Evolutionary conservation across 1,140 invertebrate genomes (phyloP), one percentile per base, ranked within the genome.

Genomic region (Magallana gigas): DNA sequence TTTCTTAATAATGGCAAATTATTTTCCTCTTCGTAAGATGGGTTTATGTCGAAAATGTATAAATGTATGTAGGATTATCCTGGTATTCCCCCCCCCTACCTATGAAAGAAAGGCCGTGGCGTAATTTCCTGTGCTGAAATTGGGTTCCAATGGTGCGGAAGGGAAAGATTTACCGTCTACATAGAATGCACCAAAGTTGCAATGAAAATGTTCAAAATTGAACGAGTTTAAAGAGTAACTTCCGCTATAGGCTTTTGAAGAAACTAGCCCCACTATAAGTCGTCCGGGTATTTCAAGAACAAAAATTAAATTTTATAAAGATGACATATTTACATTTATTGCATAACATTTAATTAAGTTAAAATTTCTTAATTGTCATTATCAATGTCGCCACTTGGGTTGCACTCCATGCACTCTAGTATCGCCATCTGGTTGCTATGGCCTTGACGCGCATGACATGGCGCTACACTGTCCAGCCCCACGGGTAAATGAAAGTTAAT

Each of bases 131-230:
- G 57, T 23, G 57, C 16, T 60, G 18, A 60, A 83, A 83, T 83
- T 83, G 16, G 57, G 82, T 23, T 83, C 82, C 16, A 58, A 60
- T 57, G 82, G 82, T 3, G 82, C 82, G 6, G 82, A n/a, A 6
- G 82, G 82, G 16, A 83, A 57, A 83, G 82, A 83, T 57, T 83
- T 83, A 57, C 82, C 82, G 56, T 83, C 82, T 57, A 83, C 82
- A 57, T 83, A 59, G 16, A 83, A 59, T n/a, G 82, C 82, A 16
- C 56, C 82, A 83, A 83, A 83, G n/a, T 83, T 83, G 57, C 82
- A 83, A 83, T 83, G 12, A 56, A 57, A 83, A 83, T 83, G 82
- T 83, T 83, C 12, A 58, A 83, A 83, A 18, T 83, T 83, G 23
- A 83, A 83, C 4, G 82, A 57, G 3, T 59, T 83, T n/a, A 16